A percentile compares a stretch with the other conserved stretches of the same genome.
Conservation (phyloP, 2,888 invertebrate genomes). For the Trichacis sp. region DNA sequence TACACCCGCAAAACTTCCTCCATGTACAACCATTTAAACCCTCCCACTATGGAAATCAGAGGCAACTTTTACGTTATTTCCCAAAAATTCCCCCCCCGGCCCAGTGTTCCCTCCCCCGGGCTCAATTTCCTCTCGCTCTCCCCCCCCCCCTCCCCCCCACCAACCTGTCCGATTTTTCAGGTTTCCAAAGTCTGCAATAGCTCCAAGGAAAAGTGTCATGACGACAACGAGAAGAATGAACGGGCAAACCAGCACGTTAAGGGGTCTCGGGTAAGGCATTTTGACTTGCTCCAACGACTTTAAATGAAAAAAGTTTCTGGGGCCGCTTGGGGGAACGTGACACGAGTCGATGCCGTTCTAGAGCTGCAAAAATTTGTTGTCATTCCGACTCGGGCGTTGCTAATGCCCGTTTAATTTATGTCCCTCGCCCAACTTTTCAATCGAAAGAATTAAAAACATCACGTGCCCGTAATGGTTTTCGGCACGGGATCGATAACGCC, state of each 20-base stretch:
- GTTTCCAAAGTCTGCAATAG: too few species aligned
- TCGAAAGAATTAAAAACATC: conserved; percentile 14
- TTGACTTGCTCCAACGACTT: conserved; percentile 33
- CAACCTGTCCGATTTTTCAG: too few species aligned
- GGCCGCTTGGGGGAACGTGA: conserved; percentile 16
- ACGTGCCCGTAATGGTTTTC: conserved; percentile 6
- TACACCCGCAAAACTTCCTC: too few species aligned
- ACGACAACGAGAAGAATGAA: conserved; percentile 1
- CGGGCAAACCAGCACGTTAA: not conserved
- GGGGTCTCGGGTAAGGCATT: conserved; percentile 26
- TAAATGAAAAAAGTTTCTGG: conserved; percentile 40
- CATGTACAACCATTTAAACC: too few species aligned
- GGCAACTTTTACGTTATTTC: too few species aligned
- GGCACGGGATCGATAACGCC: not conserved
- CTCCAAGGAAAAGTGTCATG: not conserved
- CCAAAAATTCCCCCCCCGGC: too few species aligned
- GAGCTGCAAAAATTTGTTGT: conserved; percentile 28
- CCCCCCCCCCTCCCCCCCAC: too few species aligned
- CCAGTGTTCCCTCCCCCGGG: too few species aligned
- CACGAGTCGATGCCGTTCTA: conserved; percentile 19
- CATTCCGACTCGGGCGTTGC: conserved; percentile 6
- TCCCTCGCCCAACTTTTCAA: conserved; percentile 18
- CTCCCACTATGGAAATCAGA: too few species aligned
- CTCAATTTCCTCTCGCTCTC: too few species aligned
- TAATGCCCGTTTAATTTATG: conserved; percentile 19